phyloP scores from a whole-genome alignment of 2,888 invertebrate species.

The Ectemnius lituratus region DNA sequence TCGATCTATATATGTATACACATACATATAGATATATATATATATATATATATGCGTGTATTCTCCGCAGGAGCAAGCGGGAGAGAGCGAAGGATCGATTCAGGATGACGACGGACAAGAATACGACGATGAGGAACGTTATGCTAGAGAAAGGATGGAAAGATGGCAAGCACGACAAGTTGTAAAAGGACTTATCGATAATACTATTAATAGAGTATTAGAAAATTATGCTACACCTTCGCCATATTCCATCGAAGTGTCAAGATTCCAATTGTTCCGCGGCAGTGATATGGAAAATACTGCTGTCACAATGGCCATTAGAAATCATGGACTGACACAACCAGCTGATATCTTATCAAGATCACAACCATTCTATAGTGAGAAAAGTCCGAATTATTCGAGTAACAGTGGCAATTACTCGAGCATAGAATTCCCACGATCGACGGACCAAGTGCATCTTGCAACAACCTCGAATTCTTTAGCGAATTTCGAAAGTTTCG shows the following conservation, averaged over 20 bases:
- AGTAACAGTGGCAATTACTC: slow-evolving; percentile 32
- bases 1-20: no score
- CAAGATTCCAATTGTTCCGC: slow-evolving; percentile 70
- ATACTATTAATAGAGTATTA: slow-evolving; percentile 84
- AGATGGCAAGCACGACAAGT: slow-evolving; percentile 85
- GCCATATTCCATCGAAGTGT: slow-evolving; percentile 72
- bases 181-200: slow-evolving; percentile 84
- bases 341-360: slow-evolving; percentile 56
- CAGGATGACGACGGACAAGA: slow-evolving; percentile 65
- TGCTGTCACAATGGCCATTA: slow-evolving; percentile 87
- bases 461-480: slow-evolving; percentile 40
- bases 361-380: slow-evolving; percentile 45
- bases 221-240: slow-evolving; percentile 81
- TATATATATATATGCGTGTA: no score
- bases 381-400: slow-evolving; percentile 32
- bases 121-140: slow-evolving; percentile 65
- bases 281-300: slow-evolving; percentile 84
- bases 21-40: no score
- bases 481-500: slow-evolving; percentile 37
- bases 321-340: slow-evolving; percentile 82
- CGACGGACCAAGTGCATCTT: neutral
- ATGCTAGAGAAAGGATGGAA: slow-evolving; percentile 70
- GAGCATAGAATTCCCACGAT: neutral
- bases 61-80: slow-evolving; percentile 34
- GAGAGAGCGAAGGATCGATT: slow-evolving; percentile 40